A percentile compares a stretch with the other conserved stretches of the same genome.
Evolutionary conservation across 2,797 vertebrate genomes (phyloP).

Genomic region (Oryzias dopingdopingensis): DNA sequence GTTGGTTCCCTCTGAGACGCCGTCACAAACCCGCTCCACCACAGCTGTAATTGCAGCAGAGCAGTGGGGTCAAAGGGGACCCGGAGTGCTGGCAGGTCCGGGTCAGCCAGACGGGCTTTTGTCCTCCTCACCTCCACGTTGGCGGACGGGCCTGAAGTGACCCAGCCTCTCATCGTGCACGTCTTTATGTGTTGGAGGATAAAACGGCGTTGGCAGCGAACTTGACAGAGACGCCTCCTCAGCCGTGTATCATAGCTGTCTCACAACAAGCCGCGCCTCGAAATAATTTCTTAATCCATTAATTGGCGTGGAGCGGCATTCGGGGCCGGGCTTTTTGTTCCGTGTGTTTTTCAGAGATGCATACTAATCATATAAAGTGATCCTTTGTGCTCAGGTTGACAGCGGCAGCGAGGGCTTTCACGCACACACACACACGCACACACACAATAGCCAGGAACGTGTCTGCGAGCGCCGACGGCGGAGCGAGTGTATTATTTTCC

Average conservation of each 20-base stretch:
- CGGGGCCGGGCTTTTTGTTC: slow-evolving; percentile 71
- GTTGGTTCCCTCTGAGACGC: too few relatives aligned
- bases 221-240: slow-evolving; percentile 52
- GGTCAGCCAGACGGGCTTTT: slow-evolving; percentile 57
- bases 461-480: slow-evolving; percentile 67
- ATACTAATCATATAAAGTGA: slow-evolving; percentile 80
- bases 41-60: slow-evolving; percentile 41
- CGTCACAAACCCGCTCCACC: too few relatives aligned
- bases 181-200: too few relatives aligned
- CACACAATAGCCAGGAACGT: slow-evolving; percentile 36
- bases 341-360: slow-evolving; percentile 76
- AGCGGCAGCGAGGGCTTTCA: slow-evolving; percentile 70
- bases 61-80: slow-evolving; percentile 32
- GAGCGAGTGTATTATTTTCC: slow-evolving; percentile 76
- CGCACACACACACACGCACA: slow-evolving; percentile 35
- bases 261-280: slow-evolving; percentile 66
- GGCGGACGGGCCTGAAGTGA: too few relatives aligned
- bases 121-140: not conserved
- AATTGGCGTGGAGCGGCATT: slow-evolving; percentile 73
- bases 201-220: slow-evolving; percentile 26
- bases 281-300: slow-evolving; percentile 79
- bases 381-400: slow-evolving; percentile 76
- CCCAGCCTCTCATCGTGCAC: too few relatives aligned
- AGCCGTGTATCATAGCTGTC: slow-evolving; percentile 69
- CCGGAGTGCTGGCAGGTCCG: slow-evolving; percentile 13